Evolutionary conservation across 2,113 vertebrate species (phyloP).

Genomic region (Triplophysa rosa): DNA sequence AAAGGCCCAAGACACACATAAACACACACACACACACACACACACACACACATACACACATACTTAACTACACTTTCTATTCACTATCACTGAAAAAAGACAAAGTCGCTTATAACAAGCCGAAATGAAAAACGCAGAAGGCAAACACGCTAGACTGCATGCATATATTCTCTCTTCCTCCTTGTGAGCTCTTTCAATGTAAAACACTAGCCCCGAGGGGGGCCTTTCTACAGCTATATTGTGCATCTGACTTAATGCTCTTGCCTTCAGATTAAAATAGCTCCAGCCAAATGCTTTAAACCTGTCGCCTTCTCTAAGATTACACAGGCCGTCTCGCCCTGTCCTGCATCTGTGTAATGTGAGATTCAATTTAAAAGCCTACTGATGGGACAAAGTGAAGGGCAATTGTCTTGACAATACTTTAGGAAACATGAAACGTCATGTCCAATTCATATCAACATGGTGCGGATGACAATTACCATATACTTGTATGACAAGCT

Average conservation of each 20-base stretch:
- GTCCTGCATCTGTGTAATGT: conserved; percentile 24
- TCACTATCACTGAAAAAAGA: not conserved
- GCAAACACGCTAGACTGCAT: not conserved
- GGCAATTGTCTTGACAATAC: conserved; percentile 7
- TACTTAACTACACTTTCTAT: not conserved
- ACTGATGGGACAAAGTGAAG: conserved; percentile 3
- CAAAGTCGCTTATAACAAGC: not conserved
- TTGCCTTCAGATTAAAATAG: conserved; percentile 51
- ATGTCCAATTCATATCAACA: conserved; percentile 33
- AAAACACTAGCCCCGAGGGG: conserved; percentile 29
- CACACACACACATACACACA: not conserved
- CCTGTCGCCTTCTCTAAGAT: conserved; percentile 41
- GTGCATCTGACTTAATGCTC: conserved; percentile 43
- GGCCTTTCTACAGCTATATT: conserved; percentile 28
- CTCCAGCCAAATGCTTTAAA: conserved; percentile 48
- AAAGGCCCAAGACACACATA: conserved; percentile 1
- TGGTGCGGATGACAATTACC: conserved; percentile 13
- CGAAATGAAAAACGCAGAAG: not conserved
- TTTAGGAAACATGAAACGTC: conserved; percentile 25
- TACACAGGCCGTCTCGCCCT: conserved; percentile 40
- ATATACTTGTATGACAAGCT: not conserved
- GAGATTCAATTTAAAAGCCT: conserved; percentile 21
- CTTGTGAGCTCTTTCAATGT: conserved; percentile 26
- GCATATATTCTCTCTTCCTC: conserved; percentile 10
- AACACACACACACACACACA: conserved; percentile 2